Percentiles rank a stretch among this genome's conserved stretches.
Evolutionary conservation across 2,888 invertebrate species (phyloP).

Genomic region (Acleris laterana): DNA sequence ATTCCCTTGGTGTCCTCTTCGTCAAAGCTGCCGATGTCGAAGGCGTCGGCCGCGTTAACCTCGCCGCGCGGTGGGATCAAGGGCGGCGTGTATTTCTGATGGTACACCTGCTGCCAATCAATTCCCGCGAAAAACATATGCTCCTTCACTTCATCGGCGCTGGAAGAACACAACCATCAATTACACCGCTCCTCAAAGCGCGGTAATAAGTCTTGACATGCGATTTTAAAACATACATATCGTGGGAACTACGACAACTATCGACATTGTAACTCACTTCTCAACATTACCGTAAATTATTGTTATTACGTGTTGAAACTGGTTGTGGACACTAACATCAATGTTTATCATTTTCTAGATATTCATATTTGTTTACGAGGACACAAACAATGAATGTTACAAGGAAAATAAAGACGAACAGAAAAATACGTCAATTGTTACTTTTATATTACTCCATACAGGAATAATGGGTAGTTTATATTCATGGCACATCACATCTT

Average conservation of each 20-base stretch:
- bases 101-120: constrained; percentile 99
- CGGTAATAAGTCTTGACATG: constrained; percentile 19
- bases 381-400: constrained; percentile 18
- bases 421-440: constrained; percentile 30
- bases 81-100: constrained; percentile 99
- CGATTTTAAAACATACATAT: constrained; percentile 18
- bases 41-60: constrained; percentile 99
- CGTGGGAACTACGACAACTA: constrained; percentile 23
- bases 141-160: constrained; percentile 98
- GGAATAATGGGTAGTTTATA: constrained; percentile 36
- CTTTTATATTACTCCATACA: constrained; percentile 28
- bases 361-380: constrained; percentile 5
- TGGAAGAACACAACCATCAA: constrained; percentile 61
- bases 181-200: neutral
- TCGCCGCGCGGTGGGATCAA: constrained; percentile 99
- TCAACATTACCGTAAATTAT: constrained; percentile 7
- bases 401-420: constrained; percentile 28
- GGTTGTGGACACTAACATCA: neutral
- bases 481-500: constrained; percentile 33
- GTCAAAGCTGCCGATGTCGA: constrained; percentile 99
- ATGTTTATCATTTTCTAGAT: neutral
- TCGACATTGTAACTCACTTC: constrained; percentile 20
- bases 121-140: constrained; percentile 98
- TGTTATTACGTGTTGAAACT: no score
- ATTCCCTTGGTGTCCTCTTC: constrained; percentile 99